phyloP scores from a whole-genome alignment of 2,888 invertebrate species.

The Pandemis corylana region DNA sequence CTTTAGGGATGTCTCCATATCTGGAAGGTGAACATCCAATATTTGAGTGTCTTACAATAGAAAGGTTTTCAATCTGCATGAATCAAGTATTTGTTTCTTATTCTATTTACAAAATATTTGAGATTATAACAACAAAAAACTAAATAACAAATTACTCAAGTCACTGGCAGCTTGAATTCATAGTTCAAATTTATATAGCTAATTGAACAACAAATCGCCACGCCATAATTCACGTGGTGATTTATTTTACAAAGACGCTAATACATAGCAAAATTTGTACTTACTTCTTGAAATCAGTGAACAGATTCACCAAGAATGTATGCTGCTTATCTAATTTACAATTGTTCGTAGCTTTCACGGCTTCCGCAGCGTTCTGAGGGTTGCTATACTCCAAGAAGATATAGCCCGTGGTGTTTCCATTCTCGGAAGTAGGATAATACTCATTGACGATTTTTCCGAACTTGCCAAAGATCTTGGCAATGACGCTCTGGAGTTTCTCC shows the following conservation, averaged over 20 bases:
- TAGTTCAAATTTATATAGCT: background rate
- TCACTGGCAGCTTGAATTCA: background rate
- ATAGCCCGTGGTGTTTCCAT: slow-evolving; percentile 95
- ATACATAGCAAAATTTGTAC: slow-evolving; percentile 57
- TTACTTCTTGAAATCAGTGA: slow-evolving; percentile 97
- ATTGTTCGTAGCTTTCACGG: slow-evolving; percentile 94
- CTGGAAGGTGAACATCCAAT: slow-evolving; percentile 61
- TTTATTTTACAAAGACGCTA: background rate
- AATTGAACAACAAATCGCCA: background rate
- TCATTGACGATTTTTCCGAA: slow-evolving; percentile 94
- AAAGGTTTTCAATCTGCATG: too few species aligned
- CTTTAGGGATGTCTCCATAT: slow-evolving; percentile 94
- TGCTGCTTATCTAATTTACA: slow-evolving; percentile 98
- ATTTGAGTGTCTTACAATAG: background rate
- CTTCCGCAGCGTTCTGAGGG: slow-evolving; percentile 93
- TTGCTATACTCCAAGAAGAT: slow-evolving; percentile 96
- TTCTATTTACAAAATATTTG: background rate
- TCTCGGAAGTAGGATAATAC: slow-evolving; percentile 93
- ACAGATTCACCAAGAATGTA: slow-evolving; percentile 96
- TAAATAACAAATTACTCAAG: background rate
- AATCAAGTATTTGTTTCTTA: too few species aligned
- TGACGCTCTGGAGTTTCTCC: slow-evolving; percentile 96
- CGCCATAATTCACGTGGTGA: background rate
- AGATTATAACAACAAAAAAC: background rate
- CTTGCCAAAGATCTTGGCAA: slow-evolving; percentile 95